Base-by-base conservation (phyloP, 2,797 vertebrate species). In the Prunella strophiata region DNA sequence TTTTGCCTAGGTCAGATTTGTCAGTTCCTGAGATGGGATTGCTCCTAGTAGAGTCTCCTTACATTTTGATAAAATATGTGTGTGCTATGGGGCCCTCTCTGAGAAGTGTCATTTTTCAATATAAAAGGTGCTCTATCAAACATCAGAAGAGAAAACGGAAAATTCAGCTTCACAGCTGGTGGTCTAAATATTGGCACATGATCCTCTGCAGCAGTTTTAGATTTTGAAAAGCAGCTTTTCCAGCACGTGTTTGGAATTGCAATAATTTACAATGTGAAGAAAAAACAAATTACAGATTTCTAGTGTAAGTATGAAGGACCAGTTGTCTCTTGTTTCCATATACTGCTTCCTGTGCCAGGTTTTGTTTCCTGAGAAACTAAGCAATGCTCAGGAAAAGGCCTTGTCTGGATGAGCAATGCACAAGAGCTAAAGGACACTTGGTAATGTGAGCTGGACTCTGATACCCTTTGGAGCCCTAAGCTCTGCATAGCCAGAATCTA, bases 201-300 rank as follows among this genome's bases (percentile, higher is more conserved):
- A 94, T 91, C 77, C 63, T 91, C 67, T 94, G 91, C 91, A 96
- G 90, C 93, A 96, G 90, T 94, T 95, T 95, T 87, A 94, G 91
- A 94, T 96, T 95, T 93, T 85, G 91, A 95, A 96, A 96, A 95
- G 91, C 90, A 93, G 93, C 83, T 95, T 96, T 96, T 93, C 85
- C 85, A 95, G 77, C 94, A 95, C 48, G 1, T 94, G 95, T 88
- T 96, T 90, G 91, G 95, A 95, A 90, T 90, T 94, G 80, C 43
- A 94, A 88, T 94, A 83, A 94, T 93, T 96, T 95, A 94, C 85
- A 79, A 93, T 54, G 91, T 77, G 80, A 91, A 92, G 50, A 47
- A 94, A 93, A 95, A 96, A 78, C 54, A 91, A 94, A 91, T 63
- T 57, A 38, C 92, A 89, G 71, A 52, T 94, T 93, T 88, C 59